These are phyloP conservation scores for Volucella bombylans DNA, from an alignment of 2,888 invertebrate species.

Conservation along the genomic window DNA sequence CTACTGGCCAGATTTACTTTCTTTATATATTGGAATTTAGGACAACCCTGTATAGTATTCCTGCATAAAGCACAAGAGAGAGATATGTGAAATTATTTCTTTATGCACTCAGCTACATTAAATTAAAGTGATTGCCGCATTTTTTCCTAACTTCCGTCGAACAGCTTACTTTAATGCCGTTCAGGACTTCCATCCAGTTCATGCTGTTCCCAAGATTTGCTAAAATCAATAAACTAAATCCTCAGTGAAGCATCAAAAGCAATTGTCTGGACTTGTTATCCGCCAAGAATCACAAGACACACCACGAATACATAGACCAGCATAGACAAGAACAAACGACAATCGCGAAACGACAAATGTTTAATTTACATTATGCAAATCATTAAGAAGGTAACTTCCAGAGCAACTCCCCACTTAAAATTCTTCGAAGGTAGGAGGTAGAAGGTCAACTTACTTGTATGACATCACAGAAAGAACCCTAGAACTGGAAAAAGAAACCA, in stretches of 20 bases:
- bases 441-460: conserved; percentile 56
- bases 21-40: too few species aligned
- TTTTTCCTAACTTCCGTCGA: too few species aligned
- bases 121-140: too few species aligned
- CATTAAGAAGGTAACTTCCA: conserved; percentile 71
- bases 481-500: not conserved
- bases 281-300: conserved; percentile 32
- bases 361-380: conserved; percentile 74
- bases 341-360: conserved; percentile 70
- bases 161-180: too few species aligned
- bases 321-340: not conserved
- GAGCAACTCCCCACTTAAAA: conserved; percentile 66
- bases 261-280: conserved; percentile 47
- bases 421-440: conserved; percentile 18
- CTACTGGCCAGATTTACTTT: too few species aligned
- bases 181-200: too few species aligned
- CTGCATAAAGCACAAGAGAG: too few species aligned
- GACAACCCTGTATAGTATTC: too few species aligned
- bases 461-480: not conserved
- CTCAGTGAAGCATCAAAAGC: conserved; percentile 34
- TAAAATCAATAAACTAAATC: conserved; percentile 59
- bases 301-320: too few species aligned
- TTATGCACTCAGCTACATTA: too few species aligned
- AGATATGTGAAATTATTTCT: too few species aligned
- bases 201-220: too few species aligned